These are phyloP conservation scores for Danio albolineatus DNA, from an alignment of 2,797 vertebrate genomes.

Conservation along the genomic window DNA sequence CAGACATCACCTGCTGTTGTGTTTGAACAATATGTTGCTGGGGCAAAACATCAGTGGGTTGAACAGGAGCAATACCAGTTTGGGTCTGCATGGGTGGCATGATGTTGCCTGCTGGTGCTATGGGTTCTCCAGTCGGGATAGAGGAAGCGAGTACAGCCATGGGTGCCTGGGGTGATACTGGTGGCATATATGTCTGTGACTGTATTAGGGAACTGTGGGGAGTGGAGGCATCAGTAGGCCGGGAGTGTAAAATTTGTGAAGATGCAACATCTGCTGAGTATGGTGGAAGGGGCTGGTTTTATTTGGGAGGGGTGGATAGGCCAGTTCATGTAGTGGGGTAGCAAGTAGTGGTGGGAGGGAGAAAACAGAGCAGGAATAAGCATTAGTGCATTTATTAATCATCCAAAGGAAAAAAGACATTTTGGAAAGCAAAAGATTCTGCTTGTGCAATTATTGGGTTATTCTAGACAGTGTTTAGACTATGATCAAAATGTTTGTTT, in stretches of 20 bases:
- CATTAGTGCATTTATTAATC: slow-evolving; percentile 72
- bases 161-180: slow-evolving; percentile 77
- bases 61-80: slow-evolving; percentile 73
- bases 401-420: slow-evolving; percentile 68
- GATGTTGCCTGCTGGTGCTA: slow-evolving; percentile 69
- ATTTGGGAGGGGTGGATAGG: slow-evolving; percentile 33
- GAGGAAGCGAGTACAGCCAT: slow-evolving; percentile 73
- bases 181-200: slow-evolving; percentile 77
- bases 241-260: slow-evolving; percentile 68
- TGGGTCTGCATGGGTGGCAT: slow-evolving; percentile 75
- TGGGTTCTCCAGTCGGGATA: slow-evolving; percentile 73
- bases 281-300: slow-evolving; percentile 72
- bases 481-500: neutral
- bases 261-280: slow-evolving; percentile 72
- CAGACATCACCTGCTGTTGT: slow-evolving; percentile 70
- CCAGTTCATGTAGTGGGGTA: slow-evolving; percentile 29
- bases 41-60: slow-evolving; percentile 75
- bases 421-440: slow-evolving; percentile 45
- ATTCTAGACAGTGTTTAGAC: slow-evolving; percentile 1
- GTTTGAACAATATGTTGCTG: slow-evolving; percentile 72
- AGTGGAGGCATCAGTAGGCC: slow-evolving; percentile 58
- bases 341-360: slow-evolving; percentile 60
- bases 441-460: slow-evolving; percentile 13
- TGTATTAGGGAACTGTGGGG: slow-evolving; percentile 71
- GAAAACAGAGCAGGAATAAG: slow-evolving; percentile 73